These are phyloP conservation scores for Microctonus hyperodae DNA, from an alignment of 2,888 invertebrate genomes.

Conservation along the genomic window DNA sequence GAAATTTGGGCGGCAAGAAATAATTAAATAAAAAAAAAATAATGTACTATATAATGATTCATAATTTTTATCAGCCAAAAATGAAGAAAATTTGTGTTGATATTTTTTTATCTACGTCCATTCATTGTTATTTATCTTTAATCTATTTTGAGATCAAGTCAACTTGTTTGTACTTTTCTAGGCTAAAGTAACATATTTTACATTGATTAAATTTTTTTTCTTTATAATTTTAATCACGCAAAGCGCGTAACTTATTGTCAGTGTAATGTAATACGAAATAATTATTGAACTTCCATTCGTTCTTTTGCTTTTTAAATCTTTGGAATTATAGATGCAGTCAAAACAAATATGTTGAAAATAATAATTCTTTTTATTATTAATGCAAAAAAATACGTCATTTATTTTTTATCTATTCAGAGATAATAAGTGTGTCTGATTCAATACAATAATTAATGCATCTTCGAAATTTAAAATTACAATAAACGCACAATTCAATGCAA, in stretches of 20 bases:
- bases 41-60: constrained; percentile 15
- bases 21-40: neutral
- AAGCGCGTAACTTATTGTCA: neutral
- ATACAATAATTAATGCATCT: neutral
- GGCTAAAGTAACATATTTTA: constrained; percentile 46
- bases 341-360: neutral
- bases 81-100: constrained; percentile 10
- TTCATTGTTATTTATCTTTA: constrained; percentile 27
- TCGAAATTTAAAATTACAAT: neutral
- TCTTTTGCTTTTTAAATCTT: too few species aligned
- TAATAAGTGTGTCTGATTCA: neutral
- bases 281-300: too few species aligned
- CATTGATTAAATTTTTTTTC: neutral
- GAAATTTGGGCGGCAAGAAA: too few species aligned
- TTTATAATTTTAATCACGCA: neutral
- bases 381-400: neutral
- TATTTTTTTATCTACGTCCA: neutral
- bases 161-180: constrained; percentile 54
- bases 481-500: neutral
- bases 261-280: too few species aligned
- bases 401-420: too few species aligned
- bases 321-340: too few species aligned
- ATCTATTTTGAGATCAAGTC: constrained; percentile 54
- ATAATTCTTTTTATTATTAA: neutral
- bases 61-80: constrained; percentile 19